Evolutionary conservation across 1,140 invertebrate genomes (phyloP).

Genomic region (Venturia canescens): DNA sequence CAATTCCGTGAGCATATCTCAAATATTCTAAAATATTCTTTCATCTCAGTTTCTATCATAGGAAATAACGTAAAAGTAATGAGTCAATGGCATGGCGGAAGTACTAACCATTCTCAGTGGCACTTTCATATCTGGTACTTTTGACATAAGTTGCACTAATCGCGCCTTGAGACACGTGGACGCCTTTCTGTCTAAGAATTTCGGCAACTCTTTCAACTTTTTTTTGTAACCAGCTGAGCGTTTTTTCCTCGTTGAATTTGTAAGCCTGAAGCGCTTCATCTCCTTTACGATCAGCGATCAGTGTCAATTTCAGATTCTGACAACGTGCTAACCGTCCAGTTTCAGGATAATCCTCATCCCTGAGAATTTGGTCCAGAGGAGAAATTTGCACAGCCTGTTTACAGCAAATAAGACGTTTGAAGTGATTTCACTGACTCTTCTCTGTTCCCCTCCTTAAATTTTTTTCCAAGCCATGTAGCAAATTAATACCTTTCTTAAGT

Average conservation of each 20-base stretch:
- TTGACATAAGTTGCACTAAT: slow-evolving; percentile 85
- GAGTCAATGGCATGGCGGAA: too few species aligned
- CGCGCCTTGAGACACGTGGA: slow-evolving; percentile 83
- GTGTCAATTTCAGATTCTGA: slow-evolving; percentile 77
- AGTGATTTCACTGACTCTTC: background rate
- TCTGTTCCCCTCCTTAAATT: background rate
- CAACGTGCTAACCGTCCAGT: slow-evolving; percentile 75
- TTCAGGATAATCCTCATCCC: slow-evolving; percentile 80
- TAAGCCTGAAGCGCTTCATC: slow-evolving; percentile 84
- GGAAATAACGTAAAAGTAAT: too few species aligned
- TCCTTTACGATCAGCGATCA: slow-evolving; percentile 83
- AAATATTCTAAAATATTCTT: slow-evolving; percentile 77
- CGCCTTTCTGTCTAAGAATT: slow-evolving; percentile 82
- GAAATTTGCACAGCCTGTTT: slow-evolving; percentile 77
- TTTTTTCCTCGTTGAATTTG: slow-evolving; percentile 87
- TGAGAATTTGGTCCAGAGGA: slow-evolving; percentile 84
- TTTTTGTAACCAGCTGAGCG: slow-evolving; percentile 83
- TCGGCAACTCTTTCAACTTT: slow-evolving; percentile 82
- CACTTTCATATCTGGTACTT: slow-evolving; percentile 77
- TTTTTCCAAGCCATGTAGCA: background rate
- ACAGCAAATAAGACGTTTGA: background rate
- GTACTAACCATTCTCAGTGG: slow-evolving; percentile 71
- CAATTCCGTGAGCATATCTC: slow-evolving; percentile 83
- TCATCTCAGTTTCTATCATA: background rate
- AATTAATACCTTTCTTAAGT: slow-evolving; percentile 74